Percentiles rank a stretch among this genome's conserved stretches.
Conservation (phyloP, 2,113 vertebrate species). For the Ammodytes marinus region DNA sequence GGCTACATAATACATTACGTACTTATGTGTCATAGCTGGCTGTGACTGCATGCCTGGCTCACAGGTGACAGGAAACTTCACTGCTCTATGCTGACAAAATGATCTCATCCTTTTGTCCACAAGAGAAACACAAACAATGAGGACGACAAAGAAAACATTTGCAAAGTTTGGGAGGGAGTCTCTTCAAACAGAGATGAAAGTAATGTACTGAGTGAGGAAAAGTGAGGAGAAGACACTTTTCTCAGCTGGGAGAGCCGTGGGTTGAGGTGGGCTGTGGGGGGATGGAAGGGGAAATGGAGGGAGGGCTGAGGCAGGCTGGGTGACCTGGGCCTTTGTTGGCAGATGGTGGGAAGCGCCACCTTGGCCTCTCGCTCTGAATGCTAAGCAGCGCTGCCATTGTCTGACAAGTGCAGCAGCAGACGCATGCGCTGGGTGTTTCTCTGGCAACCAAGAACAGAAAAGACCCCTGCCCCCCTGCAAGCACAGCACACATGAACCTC, state of each 20-base stretch:
- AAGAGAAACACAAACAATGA: neutral
- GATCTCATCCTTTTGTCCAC: neutral
- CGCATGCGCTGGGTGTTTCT: slow-evolving; percentile 82
- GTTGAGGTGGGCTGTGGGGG: slow-evolving; percentile 64
- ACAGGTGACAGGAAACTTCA: neutral
- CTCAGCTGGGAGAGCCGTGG: slow-evolving; percentile 57
- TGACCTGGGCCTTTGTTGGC: slow-evolving; percentile 86
- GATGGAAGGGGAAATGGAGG: slow-evolving; percentile 51
- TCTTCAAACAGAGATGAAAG: slow-evolving; percentile 31
- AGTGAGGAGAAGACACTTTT: slow-evolving; percentile 55
- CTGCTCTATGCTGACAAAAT: neutral
- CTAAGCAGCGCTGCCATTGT: slow-evolving; percentile 86
- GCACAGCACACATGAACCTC: slow-evolving; percentile 30
- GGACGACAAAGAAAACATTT: neutral
- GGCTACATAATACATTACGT: slow-evolving; percentile 19
- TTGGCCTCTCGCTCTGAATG: slow-evolving; percentile 84
- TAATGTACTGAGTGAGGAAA: slow-evolving; percentile 13
- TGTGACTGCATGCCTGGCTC: neutral
- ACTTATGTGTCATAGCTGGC: slow-evolving; percentile 1
- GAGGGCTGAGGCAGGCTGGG: slow-evolving; percentile 67
- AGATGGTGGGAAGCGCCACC: slow-evolving; percentile 85
- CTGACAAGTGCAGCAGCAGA: slow-evolving; percentile 79
- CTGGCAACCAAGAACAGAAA: slow-evolving; percentile 80
- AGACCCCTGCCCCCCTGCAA: slow-evolving; percentile 33
- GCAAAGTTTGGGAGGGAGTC: neutral